A percentile compares a stretch with the other conserved stretches of the same genome.
phyloP scores from a whole-genome alignment of 2,888 invertebrate species.

The Cordilura impudica region DNA sequence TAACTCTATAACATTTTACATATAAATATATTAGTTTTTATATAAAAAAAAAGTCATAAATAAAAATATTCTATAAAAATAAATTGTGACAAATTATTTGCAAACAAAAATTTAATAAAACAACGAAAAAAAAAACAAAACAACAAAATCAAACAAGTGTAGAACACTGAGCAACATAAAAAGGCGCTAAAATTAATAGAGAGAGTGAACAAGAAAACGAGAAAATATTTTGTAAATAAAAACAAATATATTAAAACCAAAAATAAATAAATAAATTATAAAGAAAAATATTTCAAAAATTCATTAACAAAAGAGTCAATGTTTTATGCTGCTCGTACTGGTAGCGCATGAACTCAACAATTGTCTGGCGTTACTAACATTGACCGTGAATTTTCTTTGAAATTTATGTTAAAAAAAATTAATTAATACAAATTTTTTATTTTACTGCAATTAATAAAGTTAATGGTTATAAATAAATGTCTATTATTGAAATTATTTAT shows the following conservation, averaged over 20 bases:
- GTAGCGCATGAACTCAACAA: constrained; percentile 10
- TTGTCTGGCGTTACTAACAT: constrained; percentile 19
- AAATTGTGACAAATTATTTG: constrained; percentile 57
- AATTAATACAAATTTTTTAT: constrained; percentile 18
- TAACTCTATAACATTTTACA: too few species aligned
- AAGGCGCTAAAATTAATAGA: constrained; percentile 48
- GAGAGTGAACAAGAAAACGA: not conserved
- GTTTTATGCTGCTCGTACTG: not conserved
- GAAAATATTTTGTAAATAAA: not conserved
- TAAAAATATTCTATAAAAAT: too few species aligned
- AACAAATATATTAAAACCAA: constrained; percentile 17
- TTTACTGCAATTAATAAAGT: constrained; percentile 9
- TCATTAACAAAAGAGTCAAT: constrained; percentile 26
- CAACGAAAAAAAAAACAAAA: not conserved
- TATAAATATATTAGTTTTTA: too few species aligned
- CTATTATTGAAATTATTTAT: constrained; percentile 33
- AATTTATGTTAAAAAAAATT: not conserved
- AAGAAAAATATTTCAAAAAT: too few species aligned
- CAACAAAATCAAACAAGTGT: constrained; percentile 47
- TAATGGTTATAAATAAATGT: not conserved
- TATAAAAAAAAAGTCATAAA: too few species aligned
- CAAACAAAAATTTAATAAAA: not conserved
- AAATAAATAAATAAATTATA: constrained; percentile 1
- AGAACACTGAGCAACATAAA: constrained; percentile 11
- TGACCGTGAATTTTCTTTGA: constrained; percentile 40